Evolutionary conservation across 92 coral and sea anemone genomes (phyloP).

Genomic region (Parazoanthus atlanticus): DNA sequence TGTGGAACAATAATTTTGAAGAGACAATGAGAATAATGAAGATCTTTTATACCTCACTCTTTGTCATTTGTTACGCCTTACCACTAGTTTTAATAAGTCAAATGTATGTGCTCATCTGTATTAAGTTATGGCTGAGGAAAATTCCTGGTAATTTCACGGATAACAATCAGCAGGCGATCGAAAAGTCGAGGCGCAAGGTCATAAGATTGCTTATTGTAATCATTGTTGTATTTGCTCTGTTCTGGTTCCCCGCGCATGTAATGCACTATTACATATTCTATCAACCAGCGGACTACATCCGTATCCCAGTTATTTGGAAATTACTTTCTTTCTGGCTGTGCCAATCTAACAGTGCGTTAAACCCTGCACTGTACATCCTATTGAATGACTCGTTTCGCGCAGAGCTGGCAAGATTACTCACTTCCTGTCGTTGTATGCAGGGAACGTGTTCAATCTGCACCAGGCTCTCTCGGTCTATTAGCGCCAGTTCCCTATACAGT

Average conservation of each 20-base stretch:
- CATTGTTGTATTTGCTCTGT: slow-evolving; percentile 47
- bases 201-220: slow-evolving; percentile 38
- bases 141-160: slow-evolving; percentile 60
- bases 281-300: not conserved
- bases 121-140: slow-evolving; percentile 54
- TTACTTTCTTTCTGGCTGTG: slow-evolving; percentile 34
- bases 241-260: slow-evolving; percentile 56
- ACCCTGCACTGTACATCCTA: slow-evolving; percentile 49
- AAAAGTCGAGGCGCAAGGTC: slow-evolving; percentile 43
- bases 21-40: slow-evolving; percentile 24
- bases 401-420: not conserved
- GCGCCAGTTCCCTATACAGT: slow-evolving; percentile 12
- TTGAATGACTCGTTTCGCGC: slow-evolving; percentile 37
- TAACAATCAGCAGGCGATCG: slow-evolving; percentile 31
- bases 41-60: slow-evolving; percentile 35
- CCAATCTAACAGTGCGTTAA: slow-evolving; percentile 62
- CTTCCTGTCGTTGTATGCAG: slow-evolving; percentile 27
- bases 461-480: slow-evolving; percentile 2
- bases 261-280: slow-evolving; percentile 48
- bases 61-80: slow-evolving; percentile 32
- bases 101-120: slow-evolving; percentile 42
- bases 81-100: slow-evolving; percentile 17
- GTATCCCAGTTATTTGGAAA: not conserved
- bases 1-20: slow-evolving; percentile 4
- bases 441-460: not conserved